A percentile compares a stretch with the other conserved stretches of the same genome.
Evolutionary conservation across 2,797 vertebrate species (phyloP).

Genomic region (Poecilia picta): DNA sequence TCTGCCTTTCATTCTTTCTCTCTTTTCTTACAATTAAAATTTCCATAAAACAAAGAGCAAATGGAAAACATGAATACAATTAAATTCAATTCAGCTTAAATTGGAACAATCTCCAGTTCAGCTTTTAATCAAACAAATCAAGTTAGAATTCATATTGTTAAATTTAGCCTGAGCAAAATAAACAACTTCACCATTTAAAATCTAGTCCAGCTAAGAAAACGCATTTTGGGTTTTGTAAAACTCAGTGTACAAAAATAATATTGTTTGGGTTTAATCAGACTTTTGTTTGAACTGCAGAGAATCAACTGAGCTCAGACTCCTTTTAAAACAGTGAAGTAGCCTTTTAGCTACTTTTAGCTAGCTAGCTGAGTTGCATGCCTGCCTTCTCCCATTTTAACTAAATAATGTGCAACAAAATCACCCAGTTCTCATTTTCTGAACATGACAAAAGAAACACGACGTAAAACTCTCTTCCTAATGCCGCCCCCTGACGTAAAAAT

Average conservation of each 20-base stretch:
- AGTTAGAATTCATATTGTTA: background rate
- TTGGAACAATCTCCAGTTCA: background rate
- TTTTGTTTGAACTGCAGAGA: background rate
- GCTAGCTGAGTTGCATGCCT: background rate
- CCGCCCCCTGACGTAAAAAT: background rate
- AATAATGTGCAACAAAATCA: background rate
- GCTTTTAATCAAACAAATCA: background rate
- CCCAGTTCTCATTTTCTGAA: background rate
- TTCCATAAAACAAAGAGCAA: background rate
- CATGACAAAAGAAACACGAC: background rate
- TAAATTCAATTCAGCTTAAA: background rate
- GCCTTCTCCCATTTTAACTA: background rate
- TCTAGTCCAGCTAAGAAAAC: background rate
- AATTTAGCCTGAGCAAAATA: background rate
- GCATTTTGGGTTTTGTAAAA: background rate
- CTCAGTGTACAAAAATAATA: background rate
- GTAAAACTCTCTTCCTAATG: background rate
- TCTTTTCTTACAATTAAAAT: background rate
- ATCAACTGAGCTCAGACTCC: background rate
- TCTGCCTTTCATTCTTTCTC: background rate
- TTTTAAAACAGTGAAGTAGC: background rate
- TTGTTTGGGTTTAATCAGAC: background rate
- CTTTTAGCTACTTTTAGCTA: background rate
- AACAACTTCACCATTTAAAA: background rate
- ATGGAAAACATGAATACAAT: background rate